Conservation (phyloP, 1,140 invertebrate genomes). For the Cyphomyrmex costatus region DNA sequence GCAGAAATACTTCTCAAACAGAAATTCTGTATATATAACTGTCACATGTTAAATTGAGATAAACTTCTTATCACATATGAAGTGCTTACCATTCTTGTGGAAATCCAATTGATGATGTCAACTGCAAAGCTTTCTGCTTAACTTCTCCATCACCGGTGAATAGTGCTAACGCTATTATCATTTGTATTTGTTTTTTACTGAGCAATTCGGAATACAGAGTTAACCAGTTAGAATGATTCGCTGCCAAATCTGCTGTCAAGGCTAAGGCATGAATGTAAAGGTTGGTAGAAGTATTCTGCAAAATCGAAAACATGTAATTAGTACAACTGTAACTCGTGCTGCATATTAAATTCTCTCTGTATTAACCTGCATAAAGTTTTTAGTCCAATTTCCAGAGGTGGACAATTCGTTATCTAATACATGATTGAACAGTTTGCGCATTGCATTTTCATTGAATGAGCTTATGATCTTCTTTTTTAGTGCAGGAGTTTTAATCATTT, state of each 20-base stretch:
- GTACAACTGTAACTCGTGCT: not conserved
- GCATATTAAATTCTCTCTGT: constrained; percentile 18
- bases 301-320: constrained; percentile 39
- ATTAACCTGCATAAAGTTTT: constrained; percentile 79
- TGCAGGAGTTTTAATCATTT: constrained; percentile 82
- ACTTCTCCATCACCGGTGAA: constrained; percentile 85
- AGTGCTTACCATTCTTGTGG: constrained; percentile 82
- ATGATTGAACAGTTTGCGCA: constrained; percentile 79
- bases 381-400: constrained; percentile 72
- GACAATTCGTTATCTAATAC: constrained; percentile 74
- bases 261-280: constrained; percentile 86
- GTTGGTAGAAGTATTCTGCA: constrained; percentile 82
- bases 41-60: constrained; percentile 8
- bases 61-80: not conserved
- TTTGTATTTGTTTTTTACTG: constrained; percentile 86
- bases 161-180: constrained; percentile 86
- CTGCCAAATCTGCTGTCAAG: constrained; percentile 84
- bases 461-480: constrained; percentile 81
- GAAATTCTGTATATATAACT: constrained; percentile 45
- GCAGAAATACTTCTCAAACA: constrained; percentile 78
- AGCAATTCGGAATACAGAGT: constrained; percentile 85
- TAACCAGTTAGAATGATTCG: constrained; percentile 85
- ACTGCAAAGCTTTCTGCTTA: constrained; percentile 86
- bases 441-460: constrained; percentile 79
- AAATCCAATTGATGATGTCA: constrained; percentile 84